A percentile compares a stretch with the other conserved stretches of the same genome.
phyloP scores from a whole-genome alignment of 2,797 vertebrate genomes.

The Notolepis coatsorum region DNA sequence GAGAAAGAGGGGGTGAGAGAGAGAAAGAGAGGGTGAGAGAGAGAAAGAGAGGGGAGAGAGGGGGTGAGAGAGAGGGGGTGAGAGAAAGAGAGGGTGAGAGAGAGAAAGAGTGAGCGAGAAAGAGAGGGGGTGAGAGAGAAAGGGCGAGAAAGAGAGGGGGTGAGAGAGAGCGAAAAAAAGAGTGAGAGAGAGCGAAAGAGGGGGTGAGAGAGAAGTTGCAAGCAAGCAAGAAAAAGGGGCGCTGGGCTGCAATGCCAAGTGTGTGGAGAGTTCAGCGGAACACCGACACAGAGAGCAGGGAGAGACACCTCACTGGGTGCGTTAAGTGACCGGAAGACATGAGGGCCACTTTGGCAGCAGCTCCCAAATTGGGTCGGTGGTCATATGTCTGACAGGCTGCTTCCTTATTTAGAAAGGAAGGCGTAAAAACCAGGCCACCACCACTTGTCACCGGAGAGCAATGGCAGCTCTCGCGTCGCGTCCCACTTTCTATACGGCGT shows the following conservation, averaged over 20 bases:
- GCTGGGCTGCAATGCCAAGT: constrained; percentile 71
- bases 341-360: constrained; percentile 67
- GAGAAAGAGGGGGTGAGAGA: no score
- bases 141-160: constrained; percentile 36
- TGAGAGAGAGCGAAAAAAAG: constrained; percentile 68
- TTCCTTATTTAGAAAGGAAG: constrained; percentile 94
- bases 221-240: constrained; percentile 64
- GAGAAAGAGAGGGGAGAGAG: constrained; percentile 40
- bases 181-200: not conserved
- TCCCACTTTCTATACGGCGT: constrained; percentile 67
- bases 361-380: constrained; percentile 84
- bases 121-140: constrained; percentile 57
- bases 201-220: constrained; percentile 60
- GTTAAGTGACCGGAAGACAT: constrained; percentile 62
- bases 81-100: not conserved
- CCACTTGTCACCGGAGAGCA: constrained; percentile 84
- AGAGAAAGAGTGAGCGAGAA: constrained; percentile 21
- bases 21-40: constrained; percentile 41
- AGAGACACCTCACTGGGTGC: constrained; percentile 77
- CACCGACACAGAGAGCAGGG: constrained; percentile 68
- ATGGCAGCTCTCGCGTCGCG: constrained; percentile 72
- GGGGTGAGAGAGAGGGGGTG: constrained; percentile 24
- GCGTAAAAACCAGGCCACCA: constrained; percentile 86
- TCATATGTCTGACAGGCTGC: constrained; percentile 79
- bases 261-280: constrained; percentile 56